phyloP scores from a whole-genome alignment of 2,888 invertebrate species.

The Agapetus fuscipes region DNA sequence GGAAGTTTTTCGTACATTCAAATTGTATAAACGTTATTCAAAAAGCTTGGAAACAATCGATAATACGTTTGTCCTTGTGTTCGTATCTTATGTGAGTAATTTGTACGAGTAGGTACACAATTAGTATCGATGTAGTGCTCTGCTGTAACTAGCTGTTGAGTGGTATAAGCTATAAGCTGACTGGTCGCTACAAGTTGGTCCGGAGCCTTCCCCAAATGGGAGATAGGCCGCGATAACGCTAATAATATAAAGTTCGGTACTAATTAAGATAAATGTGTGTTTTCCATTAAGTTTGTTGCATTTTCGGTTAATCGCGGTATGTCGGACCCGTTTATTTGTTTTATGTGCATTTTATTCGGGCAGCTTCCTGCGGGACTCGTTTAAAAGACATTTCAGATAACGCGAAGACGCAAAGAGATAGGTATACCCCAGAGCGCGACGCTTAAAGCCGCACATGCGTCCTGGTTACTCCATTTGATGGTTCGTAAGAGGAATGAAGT shows the following conservation, averaged over 20 bases:
- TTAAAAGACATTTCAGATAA: constrained; percentile 18
- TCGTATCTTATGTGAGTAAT: too few relatives aligned
- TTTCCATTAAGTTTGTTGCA: constrained; percentile 17
- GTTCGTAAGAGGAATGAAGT: too few relatives aligned
- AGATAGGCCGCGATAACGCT: not conserved
- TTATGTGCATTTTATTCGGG: constrained; percentile 13
- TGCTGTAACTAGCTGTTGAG: too few relatives aligned
- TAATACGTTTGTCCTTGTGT: too few relatives aligned
- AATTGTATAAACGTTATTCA: too few relatives aligned
- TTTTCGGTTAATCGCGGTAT: constrained; percentile 11
- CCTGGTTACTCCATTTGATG: too few relatives aligned
- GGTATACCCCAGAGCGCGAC: not conserved
- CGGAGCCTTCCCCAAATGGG: not conserved
- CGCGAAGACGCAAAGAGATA: not conserved
- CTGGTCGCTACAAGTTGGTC: not conserved
- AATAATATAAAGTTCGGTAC: constrained; percentile 1
- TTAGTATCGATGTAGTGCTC: too few relatives aligned
- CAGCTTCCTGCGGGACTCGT: constrained; percentile 12
- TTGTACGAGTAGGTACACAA: too few relatives aligned
- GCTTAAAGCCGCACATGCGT: too few relatives aligned
- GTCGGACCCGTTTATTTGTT: constrained; percentile 11
- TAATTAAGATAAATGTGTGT: constrained; percentile 18
- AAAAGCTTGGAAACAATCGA: too few relatives aligned
- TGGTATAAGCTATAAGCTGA: too few relatives aligned
- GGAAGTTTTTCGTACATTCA: too few relatives aligned